Evolutionary conservation across 35 echinoderm and acorn worm genomes (phyloP).

Genomic region (Antedon bifida): DNA sequence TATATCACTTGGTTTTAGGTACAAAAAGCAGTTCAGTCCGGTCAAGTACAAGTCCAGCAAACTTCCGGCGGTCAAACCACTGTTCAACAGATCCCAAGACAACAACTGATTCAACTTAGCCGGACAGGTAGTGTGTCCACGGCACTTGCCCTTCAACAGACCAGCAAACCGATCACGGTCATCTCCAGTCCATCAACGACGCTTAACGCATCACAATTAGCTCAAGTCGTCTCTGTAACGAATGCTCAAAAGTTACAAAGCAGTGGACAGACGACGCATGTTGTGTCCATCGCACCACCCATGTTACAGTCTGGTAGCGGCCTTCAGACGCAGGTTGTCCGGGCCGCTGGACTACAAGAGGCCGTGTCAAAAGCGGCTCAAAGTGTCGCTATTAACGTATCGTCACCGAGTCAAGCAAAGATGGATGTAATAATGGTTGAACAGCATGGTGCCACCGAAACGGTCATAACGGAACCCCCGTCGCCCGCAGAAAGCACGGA

Average conservation of each 20-base stretch:
- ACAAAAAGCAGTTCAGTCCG: constrained; percentile 10
- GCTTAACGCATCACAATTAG: not conserved
- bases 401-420: not conserved
- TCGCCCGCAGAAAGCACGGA: not conserved
- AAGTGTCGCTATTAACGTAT: not conserved
- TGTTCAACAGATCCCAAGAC: constrained; percentile 59
- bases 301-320: not conserved
- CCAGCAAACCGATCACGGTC: constrained; percentile 81
- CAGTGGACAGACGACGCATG: not conserved
- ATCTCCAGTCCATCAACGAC: constrained; percentile 17
- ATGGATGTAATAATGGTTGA: not conserved
- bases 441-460: not conserved
- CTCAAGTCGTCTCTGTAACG: not conserved
- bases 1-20: not conserved
- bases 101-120: constrained; percentile 63
- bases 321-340: not conserved
- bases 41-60: constrained; percentile 1
- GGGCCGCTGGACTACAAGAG: not conserved
- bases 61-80: constrained; percentile 31
- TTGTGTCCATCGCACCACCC: not conserved
- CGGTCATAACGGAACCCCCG: not conserved
- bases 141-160: constrained; percentile 68
- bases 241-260: not conserved
- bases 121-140: constrained; percentile 16
- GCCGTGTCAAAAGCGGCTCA: not conserved